Percentiles rank a stretch among this genome's conserved stretches.
phyloP scores from a whole-genome alignment of 2,888 invertebrate species.

The Heteromurus nitidus region DNA sequence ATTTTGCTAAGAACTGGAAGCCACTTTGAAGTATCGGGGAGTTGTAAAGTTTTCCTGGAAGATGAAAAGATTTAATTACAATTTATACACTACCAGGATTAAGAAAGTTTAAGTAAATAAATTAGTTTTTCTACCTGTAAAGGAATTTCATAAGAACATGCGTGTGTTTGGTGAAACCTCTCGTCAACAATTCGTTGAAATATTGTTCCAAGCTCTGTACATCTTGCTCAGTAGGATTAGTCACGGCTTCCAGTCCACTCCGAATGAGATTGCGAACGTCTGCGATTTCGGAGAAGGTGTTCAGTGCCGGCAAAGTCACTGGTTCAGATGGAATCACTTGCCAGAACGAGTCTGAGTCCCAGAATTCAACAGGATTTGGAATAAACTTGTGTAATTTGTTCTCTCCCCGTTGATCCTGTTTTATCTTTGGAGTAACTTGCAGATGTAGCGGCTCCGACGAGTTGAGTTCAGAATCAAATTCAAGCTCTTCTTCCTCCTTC shows the following conservation, averaged over 20 bases:
- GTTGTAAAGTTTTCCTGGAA: slow-evolving; percentile 30
- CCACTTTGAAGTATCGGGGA: slow-evolving; percentile 30
- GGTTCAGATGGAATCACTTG: slow-evolving; percentile 5
- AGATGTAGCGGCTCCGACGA: background rate
- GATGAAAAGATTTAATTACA: background rate
- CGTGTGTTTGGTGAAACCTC: slow-evolving; percentile 52
- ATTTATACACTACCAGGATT: background rate
- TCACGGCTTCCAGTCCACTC: slow-evolving; percentile 19
- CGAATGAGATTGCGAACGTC: slow-evolving; percentile 52
- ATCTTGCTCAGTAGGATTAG: slow-evolving; percentile 33
- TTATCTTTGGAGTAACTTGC: slow-evolving; percentile 32
- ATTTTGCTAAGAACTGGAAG: slow-evolving; percentile 22
- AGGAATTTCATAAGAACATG: slow-evolving; percentile 42
- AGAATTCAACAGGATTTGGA: slow-evolving; percentile 27
- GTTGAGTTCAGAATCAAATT: background rate
- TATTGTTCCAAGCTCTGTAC: slow-evolving; percentile 29
- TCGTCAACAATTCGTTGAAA: slow-evolving; percentile 43
- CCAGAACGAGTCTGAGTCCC: slow-evolving; percentile 2
- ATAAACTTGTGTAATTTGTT: too few species aligned
- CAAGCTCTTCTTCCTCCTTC: background rate
- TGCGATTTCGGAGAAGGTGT: slow-evolving; percentile 16
- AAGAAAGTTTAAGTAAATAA: background rate
- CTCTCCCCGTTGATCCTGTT: too few species aligned
- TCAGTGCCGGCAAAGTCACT: slow-evolving; percentile 25
- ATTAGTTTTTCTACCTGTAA: slow-evolving; percentile 22